These are phyloP conservation scores for Protobothrops flavoviridis DNA, from an alignment of 2,113 vertebrate genomes.

Conservation along the genomic window DNA sequence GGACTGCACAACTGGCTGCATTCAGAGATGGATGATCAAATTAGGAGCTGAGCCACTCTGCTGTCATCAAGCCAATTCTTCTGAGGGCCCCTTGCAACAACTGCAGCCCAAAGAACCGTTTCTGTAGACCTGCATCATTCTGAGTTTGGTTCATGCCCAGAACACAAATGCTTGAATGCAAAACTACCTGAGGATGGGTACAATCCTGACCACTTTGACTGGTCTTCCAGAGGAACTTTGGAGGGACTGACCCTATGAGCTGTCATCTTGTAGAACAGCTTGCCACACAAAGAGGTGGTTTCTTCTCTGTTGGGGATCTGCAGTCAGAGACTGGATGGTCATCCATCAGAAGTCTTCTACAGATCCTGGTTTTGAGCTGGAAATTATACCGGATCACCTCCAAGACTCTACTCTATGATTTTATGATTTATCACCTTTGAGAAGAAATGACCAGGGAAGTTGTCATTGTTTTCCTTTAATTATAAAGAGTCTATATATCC, in stretches of 20 bases:
- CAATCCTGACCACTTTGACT: not conserved
- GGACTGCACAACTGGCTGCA: slow-evolving; percentile 37
- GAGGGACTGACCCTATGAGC: not conserved
- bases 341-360: no score
- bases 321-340: no score
- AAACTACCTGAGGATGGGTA: no score
- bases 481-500: no score
- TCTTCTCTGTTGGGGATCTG: no score
- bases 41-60: slow-evolving; percentile 26
- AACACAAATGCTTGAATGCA: not conserved
- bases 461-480: not conserved
- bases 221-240: not conserved
- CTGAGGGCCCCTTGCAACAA: not conserved
- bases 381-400: no score
- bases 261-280: not conserved
- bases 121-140: not conserved
- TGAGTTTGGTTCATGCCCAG: not conserved
- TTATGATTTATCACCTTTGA: no score
- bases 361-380: no score
- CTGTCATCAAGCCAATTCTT: not conserved
- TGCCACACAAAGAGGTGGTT: not conserved
- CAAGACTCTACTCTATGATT: no score
- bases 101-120: not conserved
- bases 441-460: not conserved
- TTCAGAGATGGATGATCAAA: slow-evolving; percentile 30